These are phyloP conservation scores for Hypocryptadius cinnamomeus DNA, from an alignment of 2,113 vertebrate genomes.

Conservation along the genomic window DNA sequence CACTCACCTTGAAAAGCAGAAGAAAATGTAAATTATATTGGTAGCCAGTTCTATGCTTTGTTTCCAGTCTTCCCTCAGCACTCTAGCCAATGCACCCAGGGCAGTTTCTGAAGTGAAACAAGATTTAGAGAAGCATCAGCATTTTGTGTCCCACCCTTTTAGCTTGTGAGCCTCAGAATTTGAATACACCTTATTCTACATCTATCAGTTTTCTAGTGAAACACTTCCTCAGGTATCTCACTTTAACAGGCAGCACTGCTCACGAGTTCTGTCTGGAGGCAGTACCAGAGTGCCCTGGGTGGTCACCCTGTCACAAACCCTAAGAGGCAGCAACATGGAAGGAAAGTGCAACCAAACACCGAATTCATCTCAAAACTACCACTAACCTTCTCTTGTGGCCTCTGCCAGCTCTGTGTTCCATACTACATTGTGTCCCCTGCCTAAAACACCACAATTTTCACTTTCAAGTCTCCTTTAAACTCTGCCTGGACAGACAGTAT, in stretches of 20 bases:
- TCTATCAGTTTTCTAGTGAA: neutral
- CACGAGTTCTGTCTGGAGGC: neutral
- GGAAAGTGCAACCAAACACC: neutral
- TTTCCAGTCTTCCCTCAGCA: slow-evolving; percentile 93
- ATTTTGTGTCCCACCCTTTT: neutral
- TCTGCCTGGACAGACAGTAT: neutral
- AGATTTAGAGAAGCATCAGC: neutral
- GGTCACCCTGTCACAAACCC: neutral
- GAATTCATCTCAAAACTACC: neutral
- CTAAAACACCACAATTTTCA: neutral
- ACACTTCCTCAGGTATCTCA: neutral
- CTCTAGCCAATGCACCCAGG: slow-evolving; percentile 84
- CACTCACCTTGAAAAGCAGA: slow-evolving; percentile 90
- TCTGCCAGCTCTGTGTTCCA: neutral
- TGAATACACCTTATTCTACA: neutral
- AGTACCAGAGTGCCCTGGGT: neutral
- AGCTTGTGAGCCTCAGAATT: neutral
- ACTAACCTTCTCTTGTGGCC: neutral
- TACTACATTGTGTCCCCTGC: neutral
- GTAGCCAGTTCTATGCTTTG: slow-evolving; percentile 91
- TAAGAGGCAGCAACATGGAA: neutral
- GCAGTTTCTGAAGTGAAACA: slow-evolving; percentile 75
- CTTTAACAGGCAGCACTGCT: neutral
- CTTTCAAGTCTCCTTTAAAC: neutral
- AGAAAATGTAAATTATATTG: slow-evolving; percentile 91